Evolutionary conservation across 2,113 vertebrate genomes (phyloP).

Genomic region (Corythoichthys intestinalis): DNA sequence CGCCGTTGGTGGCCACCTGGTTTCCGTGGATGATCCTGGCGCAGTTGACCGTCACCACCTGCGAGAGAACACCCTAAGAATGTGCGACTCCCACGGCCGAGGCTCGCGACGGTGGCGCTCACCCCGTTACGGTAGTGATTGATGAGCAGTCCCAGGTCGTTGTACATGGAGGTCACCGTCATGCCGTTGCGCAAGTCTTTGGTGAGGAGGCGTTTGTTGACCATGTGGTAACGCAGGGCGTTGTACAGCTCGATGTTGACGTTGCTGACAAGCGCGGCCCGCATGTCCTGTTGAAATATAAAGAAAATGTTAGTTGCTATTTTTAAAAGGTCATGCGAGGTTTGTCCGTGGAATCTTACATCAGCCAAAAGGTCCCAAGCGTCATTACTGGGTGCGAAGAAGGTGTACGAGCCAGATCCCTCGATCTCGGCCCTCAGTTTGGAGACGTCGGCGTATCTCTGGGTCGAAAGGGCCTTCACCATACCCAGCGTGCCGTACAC

Average conservation of each 20-base stretch:
- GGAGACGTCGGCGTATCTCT: slow-evolving; percentile 82
- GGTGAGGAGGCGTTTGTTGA: slow-evolving; percentile 86
- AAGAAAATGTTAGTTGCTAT: background rate
- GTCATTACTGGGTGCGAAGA: slow-evolving; percentile 94
- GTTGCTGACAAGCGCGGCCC: slow-evolving; percentile 83
- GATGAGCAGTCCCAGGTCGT: slow-evolving; percentile 81
- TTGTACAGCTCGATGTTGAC: slow-evolving; percentile 94
- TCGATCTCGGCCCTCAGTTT: slow-evolving; percentile 87
- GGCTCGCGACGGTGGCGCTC: slow-evolving; percentile 45
- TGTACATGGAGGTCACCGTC: slow-evolving; percentile 85
- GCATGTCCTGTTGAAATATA: slow-evolving; percentile 70
- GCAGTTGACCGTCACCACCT: slow-evolving; percentile 98
- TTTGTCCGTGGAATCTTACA: slow-evolving; percentile 64
- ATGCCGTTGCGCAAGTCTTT: slow-evolving; percentile 93
- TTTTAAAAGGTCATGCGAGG: too few species aligned
- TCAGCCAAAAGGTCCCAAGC: slow-evolving; percentile 86
- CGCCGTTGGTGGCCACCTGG: slow-evolving; percentile 94
- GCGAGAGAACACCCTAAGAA: background rate
- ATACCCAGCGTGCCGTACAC: slow-evolving; percentile 87
- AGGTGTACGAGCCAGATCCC: slow-evolving; percentile 87
- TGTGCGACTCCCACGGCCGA: too few species aligned
- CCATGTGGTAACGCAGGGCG: slow-evolving; percentile 93
- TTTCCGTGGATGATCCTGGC: slow-evolving; percentile 91
- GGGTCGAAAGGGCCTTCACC: slow-evolving; percentile 82
- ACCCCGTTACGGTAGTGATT: slow-evolving; percentile 96